A percentile compares a stretch with the other conserved stretches of the same genome.
Evolutionary conservation across 2,113 vertebrate genomes (phyloP).

Genomic region (Pangasianodon gigas): DNA sequence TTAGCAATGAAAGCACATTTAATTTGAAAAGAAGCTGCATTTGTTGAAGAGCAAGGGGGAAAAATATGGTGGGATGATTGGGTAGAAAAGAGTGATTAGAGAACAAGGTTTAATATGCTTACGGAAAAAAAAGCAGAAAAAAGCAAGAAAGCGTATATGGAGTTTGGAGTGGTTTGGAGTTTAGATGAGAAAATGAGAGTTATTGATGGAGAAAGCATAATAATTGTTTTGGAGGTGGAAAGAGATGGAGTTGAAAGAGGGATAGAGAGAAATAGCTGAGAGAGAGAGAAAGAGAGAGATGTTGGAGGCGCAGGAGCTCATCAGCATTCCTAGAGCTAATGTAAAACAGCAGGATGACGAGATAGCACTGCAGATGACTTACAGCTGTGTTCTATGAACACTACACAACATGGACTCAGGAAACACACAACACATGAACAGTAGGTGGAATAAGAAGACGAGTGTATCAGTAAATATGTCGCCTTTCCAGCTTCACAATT

Average conservation of each 20-base stretch:
- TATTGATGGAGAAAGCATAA: slow-evolving; percentile 6
- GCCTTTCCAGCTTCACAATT: not conserved
- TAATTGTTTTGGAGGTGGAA: not conserved
- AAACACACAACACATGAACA: not conserved
- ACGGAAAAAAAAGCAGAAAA: not conserved
- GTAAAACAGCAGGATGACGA: slow-evolving; percentile 40
- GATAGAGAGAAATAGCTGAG: not conserved
- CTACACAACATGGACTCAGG: not conserved
- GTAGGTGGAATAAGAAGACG: not conserved
- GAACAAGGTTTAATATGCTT: not conserved
- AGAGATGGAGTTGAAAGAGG: not conserved
- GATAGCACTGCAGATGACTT: slow-evolving; percentile 41
- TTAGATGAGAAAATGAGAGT: not conserved
- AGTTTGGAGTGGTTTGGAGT: not conserved
- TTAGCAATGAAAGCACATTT: not conserved
- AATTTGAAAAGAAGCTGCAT: not conserved
- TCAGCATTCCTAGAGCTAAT: slow-evolving; percentile 48
- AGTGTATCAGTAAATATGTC: not conserved
- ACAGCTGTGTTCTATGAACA: slow-evolving; percentile 30
- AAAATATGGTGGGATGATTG: too few species aligned
- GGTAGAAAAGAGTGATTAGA: not conserved
- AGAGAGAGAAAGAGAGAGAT: not conserved
- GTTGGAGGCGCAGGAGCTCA: not conserved
- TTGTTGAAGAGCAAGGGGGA: not conserved
- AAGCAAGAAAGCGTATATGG: not conserved